Conservation (phyloP, 2,113 vertebrate species). For the Gymnorhina tibicen region DNA sequence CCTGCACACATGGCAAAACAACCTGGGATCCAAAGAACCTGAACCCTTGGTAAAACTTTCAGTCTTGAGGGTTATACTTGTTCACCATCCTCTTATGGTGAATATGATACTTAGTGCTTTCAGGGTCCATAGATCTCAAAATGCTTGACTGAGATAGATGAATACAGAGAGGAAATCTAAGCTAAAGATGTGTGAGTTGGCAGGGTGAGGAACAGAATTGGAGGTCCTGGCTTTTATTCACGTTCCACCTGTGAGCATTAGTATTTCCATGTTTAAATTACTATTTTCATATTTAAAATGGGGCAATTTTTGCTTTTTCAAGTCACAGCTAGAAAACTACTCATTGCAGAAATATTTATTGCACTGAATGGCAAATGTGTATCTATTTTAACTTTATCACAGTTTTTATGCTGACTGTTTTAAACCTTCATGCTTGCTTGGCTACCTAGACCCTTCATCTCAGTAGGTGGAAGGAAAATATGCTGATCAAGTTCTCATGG, state of each 20-base stretch:
- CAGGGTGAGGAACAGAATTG: background rate
- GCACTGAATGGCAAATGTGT: background rate
- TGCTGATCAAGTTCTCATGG: background rate
- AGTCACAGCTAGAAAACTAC: background rate
- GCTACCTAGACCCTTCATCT: background rate
- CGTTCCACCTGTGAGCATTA: background rate
- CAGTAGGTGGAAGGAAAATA: background rate
- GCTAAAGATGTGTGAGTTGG: background rate
- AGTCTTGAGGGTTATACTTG: background rate
- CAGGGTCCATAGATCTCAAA: background rate
- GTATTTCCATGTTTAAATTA: background rate
- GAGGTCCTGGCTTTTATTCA: background rate
- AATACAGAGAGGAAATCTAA: background rate
- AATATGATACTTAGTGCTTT: background rate
- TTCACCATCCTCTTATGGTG: background rate
- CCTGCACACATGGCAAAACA: background rate
- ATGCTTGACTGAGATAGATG: background rate
- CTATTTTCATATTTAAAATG: background rate
- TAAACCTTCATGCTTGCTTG: background rate
- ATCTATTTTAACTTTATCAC: background rate
- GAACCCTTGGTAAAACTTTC: background rate
- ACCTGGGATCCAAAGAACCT: background rate
- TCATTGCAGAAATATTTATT: background rate
- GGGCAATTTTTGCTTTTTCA: background rate
- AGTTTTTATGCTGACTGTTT: background rate